Evolutionary conservation across 2,113 vertebrate genomes (phyloP).

Genomic region (Sminthopsis crassicaudata): DNA sequence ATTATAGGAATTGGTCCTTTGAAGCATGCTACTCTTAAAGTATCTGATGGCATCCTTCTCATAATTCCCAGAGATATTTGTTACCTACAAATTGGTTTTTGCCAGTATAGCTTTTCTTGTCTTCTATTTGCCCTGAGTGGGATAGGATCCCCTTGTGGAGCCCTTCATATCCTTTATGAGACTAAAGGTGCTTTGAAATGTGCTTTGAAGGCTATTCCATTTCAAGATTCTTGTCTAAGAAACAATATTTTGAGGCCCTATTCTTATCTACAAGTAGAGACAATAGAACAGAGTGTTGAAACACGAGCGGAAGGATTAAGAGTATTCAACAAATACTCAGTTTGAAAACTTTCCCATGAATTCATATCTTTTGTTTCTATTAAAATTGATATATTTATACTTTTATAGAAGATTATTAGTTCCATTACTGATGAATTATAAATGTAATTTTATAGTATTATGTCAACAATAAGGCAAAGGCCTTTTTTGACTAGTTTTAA

Average conservation of each 20-base stretch:
- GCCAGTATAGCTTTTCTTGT: not conserved
- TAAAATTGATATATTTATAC: not conserved
- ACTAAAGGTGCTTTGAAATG: not conserved
- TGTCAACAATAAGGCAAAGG: not conserved
- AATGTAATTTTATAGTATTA: not conserved
- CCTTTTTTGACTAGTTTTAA: not conserved
- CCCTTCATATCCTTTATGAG: not conserved
- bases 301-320: not conserved
- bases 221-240: not conserved
- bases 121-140: not conserved
- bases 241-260: not conserved
- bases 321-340: not conserved
- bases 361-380: not conserved
- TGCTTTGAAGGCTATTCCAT: not conserved
- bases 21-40: not conserved
- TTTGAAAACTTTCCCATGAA: accelerated
- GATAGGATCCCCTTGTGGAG: not conserved
- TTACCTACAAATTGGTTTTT: not conserved
- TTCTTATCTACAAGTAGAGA: not conserved
- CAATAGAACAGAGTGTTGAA: not conserved
- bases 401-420: not conserved
- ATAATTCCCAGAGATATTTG: not conserved
- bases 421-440: constrained; percentile 1
- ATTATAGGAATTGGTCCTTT: not conserved
- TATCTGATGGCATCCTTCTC: not conserved